A percentile compares a stretch with the other conserved stretches of the same genome.
phyloP scores from a whole-genome alignment of 2,113 vertebrate genomes.

The Eudyptes chrysolophus region DNA sequence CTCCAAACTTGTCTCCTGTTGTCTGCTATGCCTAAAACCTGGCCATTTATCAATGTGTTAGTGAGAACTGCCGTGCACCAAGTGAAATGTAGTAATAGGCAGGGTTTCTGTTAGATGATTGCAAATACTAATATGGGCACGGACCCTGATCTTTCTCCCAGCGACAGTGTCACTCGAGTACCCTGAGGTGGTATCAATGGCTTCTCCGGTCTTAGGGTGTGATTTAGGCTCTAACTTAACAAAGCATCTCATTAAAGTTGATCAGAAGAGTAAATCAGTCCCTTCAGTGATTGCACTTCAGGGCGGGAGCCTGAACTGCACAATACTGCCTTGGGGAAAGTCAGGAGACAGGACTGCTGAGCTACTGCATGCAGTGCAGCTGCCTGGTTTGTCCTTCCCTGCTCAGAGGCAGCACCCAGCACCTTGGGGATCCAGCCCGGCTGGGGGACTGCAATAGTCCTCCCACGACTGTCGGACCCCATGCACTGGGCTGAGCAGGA shows the following conservation, averaged over 20 bases:
- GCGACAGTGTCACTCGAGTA: neutral
- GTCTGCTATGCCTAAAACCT: neutral
- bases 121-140: neutral
- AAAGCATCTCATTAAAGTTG: neutral
- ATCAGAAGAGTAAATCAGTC: neutral
- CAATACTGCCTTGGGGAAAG: neutral
- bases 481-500: rapidly evolving
- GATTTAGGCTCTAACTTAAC: neutral
- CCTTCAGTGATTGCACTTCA: neutral
- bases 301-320: neutral
- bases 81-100: neutral
- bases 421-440: neutral
- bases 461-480: rapidly evolving
- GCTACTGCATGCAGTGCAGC: rapidly evolving
- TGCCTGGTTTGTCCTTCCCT: neutral
- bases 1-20: neutral
- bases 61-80: neutral
- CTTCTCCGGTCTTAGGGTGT: neutral
- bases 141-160: neutral
- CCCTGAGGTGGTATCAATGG: too few species aligned
- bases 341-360: neutral
- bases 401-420: neutral
- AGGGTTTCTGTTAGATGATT: neutral
- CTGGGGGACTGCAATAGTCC: neutral
- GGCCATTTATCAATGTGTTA: neutral